Conservation (phyloP, 2,797 vertebrate species). For the Amblyopsis hoosieri region DNA sequence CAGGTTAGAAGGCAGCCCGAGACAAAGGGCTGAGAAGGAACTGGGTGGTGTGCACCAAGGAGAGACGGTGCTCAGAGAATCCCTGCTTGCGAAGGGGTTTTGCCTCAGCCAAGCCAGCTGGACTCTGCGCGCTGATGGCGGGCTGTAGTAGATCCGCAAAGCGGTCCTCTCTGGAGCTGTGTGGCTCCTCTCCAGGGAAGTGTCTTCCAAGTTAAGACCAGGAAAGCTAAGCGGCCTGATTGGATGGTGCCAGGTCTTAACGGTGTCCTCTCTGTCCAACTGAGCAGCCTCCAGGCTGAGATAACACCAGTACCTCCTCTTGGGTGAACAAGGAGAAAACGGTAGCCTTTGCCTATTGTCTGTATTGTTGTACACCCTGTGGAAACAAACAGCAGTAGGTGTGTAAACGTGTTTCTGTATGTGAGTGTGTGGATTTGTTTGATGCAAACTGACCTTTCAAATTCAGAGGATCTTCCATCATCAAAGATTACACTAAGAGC, state of each 20-base stretch:
- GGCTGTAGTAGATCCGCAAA: conserved; percentile 94
- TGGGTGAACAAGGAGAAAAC: conserved; percentile 42
- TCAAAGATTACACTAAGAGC: conserved; percentile 35
- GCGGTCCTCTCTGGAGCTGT: conserved; percentile 90
- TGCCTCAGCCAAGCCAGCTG: conserved; percentile 70
- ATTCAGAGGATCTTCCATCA: conserved; percentile 75
- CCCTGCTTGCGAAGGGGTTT: conserved; percentile 43
- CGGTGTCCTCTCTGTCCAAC: conserved; percentile 69
- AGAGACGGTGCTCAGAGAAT: conserved; percentile 48
- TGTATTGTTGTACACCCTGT: conserved; percentile 35
- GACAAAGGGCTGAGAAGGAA: conserved; percentile 80
- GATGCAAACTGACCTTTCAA: conserved; percentile 70
- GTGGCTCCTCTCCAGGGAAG: conserved; percentile 86
- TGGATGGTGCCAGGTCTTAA: conserved; percentile 85
- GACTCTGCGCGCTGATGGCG: conserved; percentile 87
- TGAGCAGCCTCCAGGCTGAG: conserved; percentile 79
- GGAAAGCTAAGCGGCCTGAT: conserved; percentile 78
- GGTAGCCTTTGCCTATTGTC: conserved; percentile 24
- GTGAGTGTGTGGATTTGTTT: background rate
- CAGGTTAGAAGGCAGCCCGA: conserved; percentile 90
- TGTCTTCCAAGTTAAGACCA: conserved; percentile 76
- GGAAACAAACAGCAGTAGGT: conserved; percentile 17
- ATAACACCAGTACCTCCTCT: conserved; percentile 83
- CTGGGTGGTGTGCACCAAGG: conserved; percentile 66
- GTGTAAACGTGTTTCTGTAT: background rate